Evolutionary conservation across 92 coral and sea anemone genomes (phyloP), one percentile per base, ranked within the genome.

Genomic region (Pocillopora grandis): DNA sequence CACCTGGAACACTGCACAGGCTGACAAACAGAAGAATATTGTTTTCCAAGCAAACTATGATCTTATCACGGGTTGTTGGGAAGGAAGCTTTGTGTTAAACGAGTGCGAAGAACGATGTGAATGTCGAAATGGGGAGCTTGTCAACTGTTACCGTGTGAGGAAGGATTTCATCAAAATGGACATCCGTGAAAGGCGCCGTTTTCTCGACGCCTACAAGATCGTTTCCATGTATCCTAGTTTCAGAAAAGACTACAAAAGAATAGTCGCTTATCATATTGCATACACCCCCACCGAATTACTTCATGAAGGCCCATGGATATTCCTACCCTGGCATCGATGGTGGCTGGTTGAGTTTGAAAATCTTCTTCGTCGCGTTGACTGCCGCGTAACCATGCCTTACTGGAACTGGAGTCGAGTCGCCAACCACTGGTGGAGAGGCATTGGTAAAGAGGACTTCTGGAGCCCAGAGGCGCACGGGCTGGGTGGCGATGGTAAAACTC

Each of bases 281-380:
- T 42, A 58, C 58, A 49, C 85, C 9, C 76, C 85, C 12, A 58
- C 35, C 59, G 80, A 63, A 7, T 66, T 88, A 11, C 91, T 88
- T 15, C 91, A 88, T 36, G 63, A 55, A 76, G 82, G 83, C 36
- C 81, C 76, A 27, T 52, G 72, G 36, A 89, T 88, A 12, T 88
- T 88, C 65, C 65, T 88, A 0, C 91, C 91, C 15, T 88, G 91
- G 91, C 91, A 88, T 42, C 91, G 91, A 10, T 88, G 91, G 91
- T 88, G 64, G 60, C 36, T 84, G 65, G 37, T 88, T 48, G 55
- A 88, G 56, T 71, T 88, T 66, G 91, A 88, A 60, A 84, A 84
- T 56, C 66, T 88, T 12, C 79, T 88, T 58, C 91, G 83, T 65
- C 56, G 69, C 11, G 64, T 88, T 62, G 91, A 88, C 66, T 88